phyloP scores from a whole-genome alignment of 2,797 vertebrate genomes.

The Delichon dasypus region DNA sequence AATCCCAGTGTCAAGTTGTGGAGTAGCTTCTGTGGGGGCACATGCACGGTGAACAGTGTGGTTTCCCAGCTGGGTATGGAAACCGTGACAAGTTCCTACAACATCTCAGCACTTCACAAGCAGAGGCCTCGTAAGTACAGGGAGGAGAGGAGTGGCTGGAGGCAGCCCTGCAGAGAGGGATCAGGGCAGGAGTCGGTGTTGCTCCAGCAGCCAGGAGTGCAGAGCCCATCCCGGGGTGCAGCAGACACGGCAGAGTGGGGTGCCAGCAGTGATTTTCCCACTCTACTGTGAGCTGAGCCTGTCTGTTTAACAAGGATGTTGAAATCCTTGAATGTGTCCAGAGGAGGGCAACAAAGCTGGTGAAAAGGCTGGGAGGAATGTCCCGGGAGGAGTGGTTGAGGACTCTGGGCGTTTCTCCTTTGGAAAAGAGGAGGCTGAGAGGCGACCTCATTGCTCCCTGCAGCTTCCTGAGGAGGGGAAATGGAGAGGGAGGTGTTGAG shows the following conservation, averaged over 20 bases:
- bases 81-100: neutral
- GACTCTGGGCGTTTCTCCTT: too few species aligned
- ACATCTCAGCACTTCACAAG: neutral
- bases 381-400: neutral
- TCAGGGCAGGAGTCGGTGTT: accelerated
- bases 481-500: neutral
- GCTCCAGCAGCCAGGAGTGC: neutral
- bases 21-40: neutral
- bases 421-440: neutral
- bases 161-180: neutral
- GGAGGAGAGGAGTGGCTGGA: neutral
- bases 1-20: neutral
- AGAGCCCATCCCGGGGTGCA: accelerated
- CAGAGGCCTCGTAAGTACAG: accelerated
- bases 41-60: accelerated
- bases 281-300: neutral
- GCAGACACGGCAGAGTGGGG: accelerated
- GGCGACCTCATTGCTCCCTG: accelerated
- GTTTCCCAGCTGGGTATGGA: neutral
- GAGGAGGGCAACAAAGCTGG: neutral
- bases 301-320: neutral
- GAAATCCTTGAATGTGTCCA: neutral
- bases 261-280: accelerated
- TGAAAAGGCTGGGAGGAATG: neutral
- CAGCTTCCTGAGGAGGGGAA: neutral